These are phyloP conservation scores for Copidosoma floridanum DNA, from an alignment of 1,140 invertebrate species.

Conservation along the genomic window DNA sequence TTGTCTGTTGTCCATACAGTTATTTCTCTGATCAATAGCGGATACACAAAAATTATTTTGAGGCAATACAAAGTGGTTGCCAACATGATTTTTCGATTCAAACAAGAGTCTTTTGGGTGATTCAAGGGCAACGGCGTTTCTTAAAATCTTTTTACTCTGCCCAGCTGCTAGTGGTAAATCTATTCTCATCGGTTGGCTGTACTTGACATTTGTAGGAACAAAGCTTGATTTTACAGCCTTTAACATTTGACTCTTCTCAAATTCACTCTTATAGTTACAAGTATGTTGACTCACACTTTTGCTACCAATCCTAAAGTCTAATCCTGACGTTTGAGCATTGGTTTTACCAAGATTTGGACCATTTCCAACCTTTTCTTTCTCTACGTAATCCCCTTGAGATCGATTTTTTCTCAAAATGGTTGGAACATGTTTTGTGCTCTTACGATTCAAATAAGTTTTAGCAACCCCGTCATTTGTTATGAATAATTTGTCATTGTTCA, in stretches of 20 bases:
- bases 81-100: background rate
- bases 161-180: background rate
- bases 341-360: background rate
- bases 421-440: conserved; percentile 21
- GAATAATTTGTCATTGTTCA: conserved; percentile 2
- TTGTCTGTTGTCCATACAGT: background rate
- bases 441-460: background rate
- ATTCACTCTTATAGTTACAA: background rate
- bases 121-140: background rate
- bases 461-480: background rate
- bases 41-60: conserved; percentile 4
- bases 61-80: background rate
- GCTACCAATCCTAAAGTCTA: background rate
- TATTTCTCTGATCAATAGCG: background rate
- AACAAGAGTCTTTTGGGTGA: background rate
- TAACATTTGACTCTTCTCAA: conserved; percentile 10
- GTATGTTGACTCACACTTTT: conserved; percentile 11
- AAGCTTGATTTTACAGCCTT: conserved; percentile 25
- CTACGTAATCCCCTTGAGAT: background rate
- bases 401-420: conserved; percentile 25
- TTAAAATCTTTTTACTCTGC: conserved; percentile 6
- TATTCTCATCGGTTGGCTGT: conserved; percentile 21
- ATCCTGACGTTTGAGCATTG: background rate
- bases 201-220: too few relatives aligned
- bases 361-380: conserved; percentile 17